phyloP scores from a whole-genome alignment of 2,888 invertebrate genomes.

The Polylopha cassiicola region DNA sequence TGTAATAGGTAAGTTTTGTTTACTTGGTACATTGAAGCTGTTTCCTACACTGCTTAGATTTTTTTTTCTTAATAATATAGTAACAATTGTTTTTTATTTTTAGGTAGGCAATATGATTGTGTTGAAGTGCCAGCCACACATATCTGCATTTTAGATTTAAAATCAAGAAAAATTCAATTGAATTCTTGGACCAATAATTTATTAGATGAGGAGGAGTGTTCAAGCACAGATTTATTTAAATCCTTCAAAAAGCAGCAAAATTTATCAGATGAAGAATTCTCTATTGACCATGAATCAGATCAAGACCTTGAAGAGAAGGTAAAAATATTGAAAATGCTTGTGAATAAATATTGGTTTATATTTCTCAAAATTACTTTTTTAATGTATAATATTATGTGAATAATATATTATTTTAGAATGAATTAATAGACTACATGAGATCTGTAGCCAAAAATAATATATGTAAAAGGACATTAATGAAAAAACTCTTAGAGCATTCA shows the following conservation, averaged over 20 bases:
- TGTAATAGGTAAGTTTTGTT: constrained; percentile 61
- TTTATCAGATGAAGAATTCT: constrained; percentile 54
- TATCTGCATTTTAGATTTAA: constrained; percentile 72
- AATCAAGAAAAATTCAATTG: constrained; percentile 39
- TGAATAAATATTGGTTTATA: constrained; percentile 25
- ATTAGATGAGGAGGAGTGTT: constrained; percentile 36
- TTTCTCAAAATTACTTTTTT: constrained; percentile 15
- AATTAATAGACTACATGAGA: constrained; percentile 44
- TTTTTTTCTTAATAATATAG: constrained; percentile 13
- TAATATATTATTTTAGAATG: constrained; percentile 41
- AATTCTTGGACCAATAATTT: constrained; percentile 46
- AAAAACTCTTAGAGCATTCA: constrained; percentile 51
- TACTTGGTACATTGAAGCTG: constrained; percentile 25
- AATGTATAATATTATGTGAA: not conserved
- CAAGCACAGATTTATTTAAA: constrained; percentile 45
- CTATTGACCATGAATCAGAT: constrained; percentile 32
- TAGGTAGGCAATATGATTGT: constrained; percentile 60
- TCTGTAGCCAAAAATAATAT: constrained; percentile 32
- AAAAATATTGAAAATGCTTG: constrained; percentile 18
- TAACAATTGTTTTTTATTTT: constrained; percentile 33
- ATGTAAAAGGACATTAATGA: constrained; percentile 52
- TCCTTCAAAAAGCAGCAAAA: constrained; percentile 47
- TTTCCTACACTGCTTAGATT: too few relatives aligned
- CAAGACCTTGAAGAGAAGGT: constrained; percentile 40
- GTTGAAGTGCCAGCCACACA: constrained; percentile 81